Evolutionary conservation across 2,888 invertebrate genomes (phyloP).

Genomic region (Trachelus troglodyta): DNA sequence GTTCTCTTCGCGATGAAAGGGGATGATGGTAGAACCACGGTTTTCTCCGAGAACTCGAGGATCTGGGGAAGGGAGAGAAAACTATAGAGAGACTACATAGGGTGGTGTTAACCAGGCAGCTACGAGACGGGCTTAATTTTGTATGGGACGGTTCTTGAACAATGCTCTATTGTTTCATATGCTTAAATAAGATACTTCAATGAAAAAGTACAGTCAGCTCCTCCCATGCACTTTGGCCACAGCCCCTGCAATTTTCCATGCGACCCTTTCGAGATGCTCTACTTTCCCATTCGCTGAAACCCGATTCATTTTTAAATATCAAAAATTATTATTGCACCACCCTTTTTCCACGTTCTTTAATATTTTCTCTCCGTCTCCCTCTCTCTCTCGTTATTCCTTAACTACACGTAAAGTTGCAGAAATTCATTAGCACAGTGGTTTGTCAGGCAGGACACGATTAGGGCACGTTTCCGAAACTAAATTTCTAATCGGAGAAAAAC

Average conservation of each 20-base stretch:
- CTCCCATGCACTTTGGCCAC: not conserved
- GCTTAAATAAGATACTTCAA: slow-evolving; percentile 5
- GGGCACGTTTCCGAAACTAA: slow-evolving; percentile 1
- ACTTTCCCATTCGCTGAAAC: too few species aligned
- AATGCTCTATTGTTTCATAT: slow-evolving; percentile 2
- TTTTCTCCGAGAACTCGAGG: too few species aligned
- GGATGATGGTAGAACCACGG: not conserved
- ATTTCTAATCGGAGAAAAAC: slow-evolving; percentile 52
- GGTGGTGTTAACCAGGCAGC: slow-evolving; percentile 4
- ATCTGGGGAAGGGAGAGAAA: not conserved
- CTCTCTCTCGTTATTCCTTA: too few species aligned
- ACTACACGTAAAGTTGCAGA: too few species aligned
- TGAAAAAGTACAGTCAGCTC: not conserved
- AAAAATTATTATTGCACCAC: too few species aligned
- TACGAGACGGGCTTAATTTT: not conserved
- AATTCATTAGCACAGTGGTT: too few species aligned
- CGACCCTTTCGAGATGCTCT: too few species aligned
- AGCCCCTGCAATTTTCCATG: too few species aligned
- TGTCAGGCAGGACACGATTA: too few species aligned
- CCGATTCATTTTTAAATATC: too few species aligned
- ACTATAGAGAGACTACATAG: not conserved
- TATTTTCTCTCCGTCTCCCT: too few species aligned
- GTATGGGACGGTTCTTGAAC: slow-evolving; percentile 3
- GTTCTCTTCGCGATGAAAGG: not conserved
- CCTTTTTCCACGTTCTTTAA: too few species aligned